Evolutionary conservation across 2,797 vertebrate genomes (phyloP).

Genomic region (Pantherophis vulpinus): DNA sequence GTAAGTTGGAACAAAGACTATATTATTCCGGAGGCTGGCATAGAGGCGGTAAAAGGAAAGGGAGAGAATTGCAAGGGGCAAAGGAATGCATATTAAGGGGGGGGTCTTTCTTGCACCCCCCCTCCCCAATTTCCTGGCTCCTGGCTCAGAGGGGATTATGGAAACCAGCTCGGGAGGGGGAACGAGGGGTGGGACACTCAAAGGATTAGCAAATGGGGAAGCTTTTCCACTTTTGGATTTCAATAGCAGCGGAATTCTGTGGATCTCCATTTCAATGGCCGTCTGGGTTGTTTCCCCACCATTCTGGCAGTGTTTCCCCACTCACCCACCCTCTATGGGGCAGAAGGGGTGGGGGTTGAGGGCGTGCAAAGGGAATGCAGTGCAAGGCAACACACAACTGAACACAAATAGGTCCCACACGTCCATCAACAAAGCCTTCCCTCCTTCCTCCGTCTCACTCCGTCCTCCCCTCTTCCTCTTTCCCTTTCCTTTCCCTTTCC

Average conservation of each 20-base stretch:
- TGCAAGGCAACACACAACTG: background rate
- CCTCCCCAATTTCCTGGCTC: background rate
- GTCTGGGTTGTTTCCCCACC: background rate
- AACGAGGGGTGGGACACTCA: background rate
- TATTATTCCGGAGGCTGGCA: background rate
- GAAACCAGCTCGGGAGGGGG: background rate
- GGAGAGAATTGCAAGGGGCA: background rate
- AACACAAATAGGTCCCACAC: background rate
- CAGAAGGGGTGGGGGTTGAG: too few species aligned
- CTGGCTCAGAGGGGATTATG: slow-evolving; percentile 31
- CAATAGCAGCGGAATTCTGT: background rate
- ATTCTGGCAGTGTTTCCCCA: background rate
- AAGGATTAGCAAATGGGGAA: background rate
- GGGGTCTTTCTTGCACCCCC: too few species aligned
- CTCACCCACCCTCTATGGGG: background rate
- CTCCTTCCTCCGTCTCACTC: too few species aligned
- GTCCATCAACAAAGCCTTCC: background rate
- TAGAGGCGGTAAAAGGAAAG: too few species aligned
- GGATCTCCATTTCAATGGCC: slow-evolving; percentile 32
- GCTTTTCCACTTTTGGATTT: background rate
- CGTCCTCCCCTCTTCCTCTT: too few species aligned
- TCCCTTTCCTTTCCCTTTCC: too few species aligned
- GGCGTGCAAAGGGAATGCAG: too few species aligned
- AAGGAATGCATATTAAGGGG: background rate
- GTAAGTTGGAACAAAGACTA: too few species aligned